Evolutionary conservation across 2,888 invertebrate species (phyloP).

Genomic region (Xylophagus ater): DNA sequence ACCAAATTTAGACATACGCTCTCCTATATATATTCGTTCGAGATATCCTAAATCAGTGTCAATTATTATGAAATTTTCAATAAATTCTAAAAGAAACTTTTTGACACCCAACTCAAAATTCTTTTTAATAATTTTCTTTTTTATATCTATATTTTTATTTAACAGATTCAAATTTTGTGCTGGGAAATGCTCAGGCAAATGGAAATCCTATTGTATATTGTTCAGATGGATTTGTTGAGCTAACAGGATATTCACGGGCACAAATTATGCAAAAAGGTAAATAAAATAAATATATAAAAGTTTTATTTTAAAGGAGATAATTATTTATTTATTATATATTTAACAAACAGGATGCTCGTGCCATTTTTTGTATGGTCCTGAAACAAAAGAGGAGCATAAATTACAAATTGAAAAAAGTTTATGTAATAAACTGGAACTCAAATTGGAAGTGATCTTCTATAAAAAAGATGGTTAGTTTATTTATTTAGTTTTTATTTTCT

Average conservation of each 20-base stretch:
- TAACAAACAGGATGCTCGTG: conserved; percentile 62
- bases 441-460: conserved; percentile 88
- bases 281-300: conserved; percentile 8
- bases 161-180: conserved; percentile 91
- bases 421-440: conserved; percentile 82
- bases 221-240: conserved; percentile 92
- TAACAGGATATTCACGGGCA: conserved; percentile 85
- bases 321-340: conserved; percentile 1
- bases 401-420: conserved; percentile 80
- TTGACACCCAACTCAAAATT: background rate
- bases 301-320: conserved; percentile 1
- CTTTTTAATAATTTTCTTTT: conserved; percentile 10
- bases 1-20: too few relatives aligned
- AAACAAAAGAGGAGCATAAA: conserved; percentile 81
- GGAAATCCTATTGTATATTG: conserved; percentile 90
- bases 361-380: conserved; percentile 85
- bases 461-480: conserved; percentile 75
- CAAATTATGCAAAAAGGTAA: conserved; percentile 89
- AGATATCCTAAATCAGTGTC: conserved; percentile 4
- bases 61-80: too few relatives aligned
- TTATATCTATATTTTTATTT: conserved; percentile 26
- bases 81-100: too few relatives aligned
- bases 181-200: conserved; percentile 88
- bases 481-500: too few relatives aligned
- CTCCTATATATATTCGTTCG: too few relatives aligned